Conservation (phyloP, 1,140 invertebrate genomes). For the Drosophila micromelanica region DNA sequence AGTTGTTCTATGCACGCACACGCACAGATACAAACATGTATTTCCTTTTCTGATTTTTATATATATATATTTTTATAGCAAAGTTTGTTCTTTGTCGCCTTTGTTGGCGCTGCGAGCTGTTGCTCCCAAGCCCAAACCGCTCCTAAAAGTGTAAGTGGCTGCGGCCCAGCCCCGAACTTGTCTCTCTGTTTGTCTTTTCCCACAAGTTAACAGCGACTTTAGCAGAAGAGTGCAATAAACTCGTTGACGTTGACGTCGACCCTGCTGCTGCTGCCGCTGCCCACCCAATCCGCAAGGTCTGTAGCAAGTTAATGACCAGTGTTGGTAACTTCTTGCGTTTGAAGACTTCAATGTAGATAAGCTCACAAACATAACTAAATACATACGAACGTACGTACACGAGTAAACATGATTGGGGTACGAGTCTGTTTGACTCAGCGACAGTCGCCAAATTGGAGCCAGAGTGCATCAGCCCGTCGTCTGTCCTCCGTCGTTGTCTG, state of each 20-base stretch:
- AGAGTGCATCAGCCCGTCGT: conserved; percentile 10
- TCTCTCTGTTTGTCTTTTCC: conserved; percentile 64
- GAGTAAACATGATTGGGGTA: conserved; percentile 1
- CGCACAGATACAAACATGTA: conserved; percentile 5
- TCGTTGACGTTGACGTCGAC: conserved; percentile 45
- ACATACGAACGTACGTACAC: conserved; percentile 1
- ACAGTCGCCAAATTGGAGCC: conserved; percentile 17
- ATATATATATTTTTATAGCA: conserved; percentile 40
- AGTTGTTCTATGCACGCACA: conserved; percentile 23
- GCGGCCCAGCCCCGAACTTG: conserved; percentile 32
- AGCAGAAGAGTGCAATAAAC: conserved; percentile 75
- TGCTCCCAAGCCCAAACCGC: conserved; percentile 25
- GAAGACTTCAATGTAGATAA: conserved; percentile 53
- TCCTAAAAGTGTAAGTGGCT: conserved; percentile 69
- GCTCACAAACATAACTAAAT: background rate
- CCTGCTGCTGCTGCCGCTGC: conserved; percentile 1
- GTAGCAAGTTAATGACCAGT: conserved; percentile 59
- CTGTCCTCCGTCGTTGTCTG: background rate
- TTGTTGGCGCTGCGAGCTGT: conserved; percentile 50
- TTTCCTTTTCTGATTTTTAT: conserved; percentile 51
- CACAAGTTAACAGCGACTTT: conserved; percentile 53
- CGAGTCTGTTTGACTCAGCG: conserved; percentile 26
- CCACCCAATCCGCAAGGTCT: conserved; percentile 32
- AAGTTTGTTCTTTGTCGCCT: conserved; percentile 71
- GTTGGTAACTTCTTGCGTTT: conserved; percentile 44